A percentile compares a stretch with the other conserved stretches of the same genome.
These are phyloP conservation scores for Tenthredo mesomela DNA, from an alignment of 2,888 invertebrate species.

Conservation along the genomic window DNA sequence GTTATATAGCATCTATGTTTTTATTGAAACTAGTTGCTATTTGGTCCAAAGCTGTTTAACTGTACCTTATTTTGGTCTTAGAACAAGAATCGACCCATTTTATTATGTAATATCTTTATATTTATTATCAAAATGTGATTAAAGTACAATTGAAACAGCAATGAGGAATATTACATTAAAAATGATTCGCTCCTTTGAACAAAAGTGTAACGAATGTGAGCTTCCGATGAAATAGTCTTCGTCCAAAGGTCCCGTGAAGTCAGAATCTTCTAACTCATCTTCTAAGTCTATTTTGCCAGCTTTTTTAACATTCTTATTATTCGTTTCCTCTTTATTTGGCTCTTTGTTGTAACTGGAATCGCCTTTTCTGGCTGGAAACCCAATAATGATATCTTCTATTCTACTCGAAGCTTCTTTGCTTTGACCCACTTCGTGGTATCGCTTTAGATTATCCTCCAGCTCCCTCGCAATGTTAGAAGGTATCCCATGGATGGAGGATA, in stretches of 20 bases:
- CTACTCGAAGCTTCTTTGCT: neutral
- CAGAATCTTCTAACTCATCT: slow-evolving; percentile 56
- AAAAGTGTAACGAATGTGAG: neutral
- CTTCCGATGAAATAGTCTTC: slow-evolving; percentile 56
- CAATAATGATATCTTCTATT: slow-evolving; percentile 44
- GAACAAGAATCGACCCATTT: neutral
- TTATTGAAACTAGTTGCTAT: neutral
- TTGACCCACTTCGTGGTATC: slow-evolving; percentile 62
- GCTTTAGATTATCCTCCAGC: slow-evolving; percentile 56
- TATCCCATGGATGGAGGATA: neutral
- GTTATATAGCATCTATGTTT: neutral
- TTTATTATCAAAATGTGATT: slow-evolving; percentile 17
- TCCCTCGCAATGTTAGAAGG: slow-evolving; percentile 55
- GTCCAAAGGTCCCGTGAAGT: slow-evolving; percentile 60
- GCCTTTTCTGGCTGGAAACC: slow-evolving; percentile 37
- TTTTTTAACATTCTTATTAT: neutral
- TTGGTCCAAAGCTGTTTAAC: neutral
- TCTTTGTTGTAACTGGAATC: neutral
- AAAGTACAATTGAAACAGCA: slow-evolving; percentile 19
- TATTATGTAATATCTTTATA: slow-evolving; percentile 26
- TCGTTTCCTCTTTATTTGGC: neutral
- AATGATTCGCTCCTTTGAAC: neutral
- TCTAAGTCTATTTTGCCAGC: neutral
- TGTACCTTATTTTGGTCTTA: neutral
- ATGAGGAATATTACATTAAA: neutral